Evolutionary conservation across 2,888 invertebrate genomes (phyloP).

Genomic region (Drosophila colorata): DNA sequence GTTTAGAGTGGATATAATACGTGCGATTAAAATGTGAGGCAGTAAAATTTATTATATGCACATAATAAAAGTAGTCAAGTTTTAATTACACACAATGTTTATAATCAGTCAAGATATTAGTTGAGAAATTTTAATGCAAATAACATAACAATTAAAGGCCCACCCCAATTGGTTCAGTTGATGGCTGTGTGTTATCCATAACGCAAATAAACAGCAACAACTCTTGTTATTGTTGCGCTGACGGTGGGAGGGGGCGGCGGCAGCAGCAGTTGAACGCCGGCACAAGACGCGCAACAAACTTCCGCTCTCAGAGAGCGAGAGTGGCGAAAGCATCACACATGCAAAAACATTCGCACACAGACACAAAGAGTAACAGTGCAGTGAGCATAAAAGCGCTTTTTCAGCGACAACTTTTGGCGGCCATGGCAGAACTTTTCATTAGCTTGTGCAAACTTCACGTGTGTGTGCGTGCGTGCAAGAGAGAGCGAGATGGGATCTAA

Average conservation of each 20-base stretch:
- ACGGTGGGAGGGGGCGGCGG: neutral
- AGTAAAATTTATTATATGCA: neutral
- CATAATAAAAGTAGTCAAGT: no score
- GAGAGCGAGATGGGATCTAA: constrained; percentile 68
- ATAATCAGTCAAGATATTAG: neutral
- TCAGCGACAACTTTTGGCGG: constrained; percentile 50
- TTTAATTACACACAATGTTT: neutral
- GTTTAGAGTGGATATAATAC: constrained; percentile 42
- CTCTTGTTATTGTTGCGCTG: constrained; percentile 39
- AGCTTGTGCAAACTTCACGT: constrained; percentile 39
- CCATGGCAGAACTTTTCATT: constrained; percentile 46
- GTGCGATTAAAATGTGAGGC: neutral
- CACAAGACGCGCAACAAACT: constrained; percentile 56
- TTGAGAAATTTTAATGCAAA: neutral
- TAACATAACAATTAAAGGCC: constrained; percentile 6
- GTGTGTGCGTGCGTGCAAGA: constrained; percentile 41
- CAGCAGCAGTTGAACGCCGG: constrained; percentile 51
- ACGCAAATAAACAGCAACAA: constrained; percentile 46
- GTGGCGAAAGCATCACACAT: constrained; percentile 49
- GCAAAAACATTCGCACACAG: constrained; percentile 4
- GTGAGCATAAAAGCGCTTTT: constrained; percentile 63
- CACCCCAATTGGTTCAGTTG: constrained; percentile 31
- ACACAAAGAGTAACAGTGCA: constrained; percentile 36
- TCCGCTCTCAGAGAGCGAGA: constrained; percentile 51
- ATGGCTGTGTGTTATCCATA: constrained; percentile 22